phyloP scores from a whole-genome alignment of 1,140 invertebrate genomes.

The Drosophila yakuba region DNA sequence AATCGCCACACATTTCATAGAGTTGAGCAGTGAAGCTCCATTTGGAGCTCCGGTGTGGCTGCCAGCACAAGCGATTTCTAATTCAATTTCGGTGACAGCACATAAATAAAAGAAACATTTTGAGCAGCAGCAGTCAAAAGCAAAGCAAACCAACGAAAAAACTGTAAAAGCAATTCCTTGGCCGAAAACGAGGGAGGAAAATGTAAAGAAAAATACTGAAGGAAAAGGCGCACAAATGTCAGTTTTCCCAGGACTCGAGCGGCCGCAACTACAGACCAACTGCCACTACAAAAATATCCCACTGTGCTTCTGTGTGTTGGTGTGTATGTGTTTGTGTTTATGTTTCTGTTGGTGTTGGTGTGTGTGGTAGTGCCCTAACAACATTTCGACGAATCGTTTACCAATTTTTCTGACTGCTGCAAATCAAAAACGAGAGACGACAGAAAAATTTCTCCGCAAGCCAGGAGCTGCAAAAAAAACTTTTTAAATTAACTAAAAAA shows the following conservation, averaged over 20 bases:
- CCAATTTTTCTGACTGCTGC: conserved; percentile 80
- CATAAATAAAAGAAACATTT: conserved; percentile 81
- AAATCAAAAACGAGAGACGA: conserved; percentile 70
- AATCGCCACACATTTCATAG: conserved; percentile 4
- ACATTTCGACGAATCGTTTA: conserved; percentile 78
- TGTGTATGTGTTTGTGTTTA: conserved; percentile 5
- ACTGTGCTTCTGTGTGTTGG: conserved; percentile 10
- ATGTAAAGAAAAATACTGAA: conserved; percentile 9
- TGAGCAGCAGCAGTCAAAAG: conserved; percentile 57
- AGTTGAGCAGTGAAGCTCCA: conserved; percentile 12
- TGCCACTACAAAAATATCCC: conserved; percentile 33
- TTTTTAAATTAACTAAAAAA: conserved; percentile 83
- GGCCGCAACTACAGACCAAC: conserved; percentile 35
- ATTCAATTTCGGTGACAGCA: conserved; percentile 80
- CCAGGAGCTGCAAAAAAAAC: conserved; percentile 56
- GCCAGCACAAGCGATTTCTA: conserved; percentile 72
- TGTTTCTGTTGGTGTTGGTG: conserved; percentile 1
- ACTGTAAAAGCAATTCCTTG: conserved; percentile 79
- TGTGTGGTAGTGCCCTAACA: conserved; percentile 1
- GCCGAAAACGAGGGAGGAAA: conserved; percentile 25
- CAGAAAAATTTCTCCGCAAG: conserved; percentile 20
- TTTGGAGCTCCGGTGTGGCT: conserved; percentile 8
- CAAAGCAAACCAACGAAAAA: conserved; percentile 56
- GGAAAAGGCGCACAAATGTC: conserved; percentile 73
- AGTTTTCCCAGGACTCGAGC: conserved; percentile 70